A percentile compares a stretch with the other conserved stretches of the same genome.
phyloP scores from a whole-genome alignment of 2,888 invertebrate genomes.

The Lepidonotus clava region DNA sequence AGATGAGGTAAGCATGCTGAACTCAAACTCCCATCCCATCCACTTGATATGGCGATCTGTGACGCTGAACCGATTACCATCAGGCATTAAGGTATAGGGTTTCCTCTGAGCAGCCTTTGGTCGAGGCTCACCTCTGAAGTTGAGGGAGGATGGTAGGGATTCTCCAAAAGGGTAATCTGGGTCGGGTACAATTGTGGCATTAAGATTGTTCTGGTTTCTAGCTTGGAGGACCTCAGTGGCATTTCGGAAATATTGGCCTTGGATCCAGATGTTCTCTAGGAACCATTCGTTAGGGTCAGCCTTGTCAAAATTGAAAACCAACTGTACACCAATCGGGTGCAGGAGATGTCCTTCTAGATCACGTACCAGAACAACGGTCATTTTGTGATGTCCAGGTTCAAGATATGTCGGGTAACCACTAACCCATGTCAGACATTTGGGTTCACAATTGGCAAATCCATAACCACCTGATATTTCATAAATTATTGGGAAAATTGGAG shows the following conservation, averaged over 20 bases:
- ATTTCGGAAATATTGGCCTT: conserved; percentile 16
- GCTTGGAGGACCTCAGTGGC: conserved; percentile 1
- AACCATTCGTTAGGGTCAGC: background rate
- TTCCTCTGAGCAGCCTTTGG: conserved; percentile 58
- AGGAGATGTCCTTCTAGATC: background rate
- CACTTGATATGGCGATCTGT: conserved; percentile 70
- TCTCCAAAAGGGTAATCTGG: background rate
- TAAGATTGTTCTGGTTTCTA: background rate
- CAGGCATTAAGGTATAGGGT: conserved; percentile 72
- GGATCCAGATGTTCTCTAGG: conserved; percentile 56
- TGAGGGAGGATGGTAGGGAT: background rate
- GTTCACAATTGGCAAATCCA: background rate
- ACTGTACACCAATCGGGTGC: conserved; percentile 36
- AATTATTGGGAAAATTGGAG: too few species aligned
- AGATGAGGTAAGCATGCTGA: conserved; percentile 69
- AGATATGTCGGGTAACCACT: background rate
- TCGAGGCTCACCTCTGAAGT: background rate
- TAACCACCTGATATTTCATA: too few species aligned
- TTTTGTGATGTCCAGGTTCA: background rate
- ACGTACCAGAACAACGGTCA: background rate
- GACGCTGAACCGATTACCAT: conserved; percentile 73
- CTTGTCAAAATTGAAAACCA: background rate
- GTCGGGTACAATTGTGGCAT: background rate
- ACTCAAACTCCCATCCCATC: conserved; percentile 74
- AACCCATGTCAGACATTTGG: background rate